Conservation (phyloP, 2,797 vertebrate genomes). For the Sandelia bainsii region DNA sequence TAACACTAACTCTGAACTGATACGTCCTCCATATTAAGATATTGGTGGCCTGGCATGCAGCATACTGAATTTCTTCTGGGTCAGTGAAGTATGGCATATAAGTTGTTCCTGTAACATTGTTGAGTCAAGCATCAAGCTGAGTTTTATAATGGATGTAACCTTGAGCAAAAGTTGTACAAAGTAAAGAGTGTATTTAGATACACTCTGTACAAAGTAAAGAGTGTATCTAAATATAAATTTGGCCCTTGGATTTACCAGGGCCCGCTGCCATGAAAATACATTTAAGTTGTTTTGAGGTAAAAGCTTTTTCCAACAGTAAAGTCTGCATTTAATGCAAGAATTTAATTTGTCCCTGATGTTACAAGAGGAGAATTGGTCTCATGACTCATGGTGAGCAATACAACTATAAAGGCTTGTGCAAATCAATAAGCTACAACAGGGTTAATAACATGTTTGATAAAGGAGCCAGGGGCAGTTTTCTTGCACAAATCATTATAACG, state of each 20-base stretch:
- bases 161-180: background rate
- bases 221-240: conserved; percentile 1
- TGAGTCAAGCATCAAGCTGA: background rate
- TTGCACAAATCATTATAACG: conserved; percentile 37
- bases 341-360: conserved; percentile 21
- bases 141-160: background rate
- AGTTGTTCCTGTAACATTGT: background rate
- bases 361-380: conserved; percentile 18
- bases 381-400: background rate
- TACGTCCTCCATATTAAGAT: conserved; percentile 34
- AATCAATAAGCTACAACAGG: conserved; percentile 41
- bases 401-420: background rate
- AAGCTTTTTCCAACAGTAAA: conserved; percentile 17
- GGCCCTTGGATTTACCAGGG: background rate
- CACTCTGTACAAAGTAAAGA: background rate
- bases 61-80: background rate
- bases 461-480: conserved; percentile 40
- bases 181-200: conserved; percentile 4
- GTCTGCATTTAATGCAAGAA: conserved; percentile 25
- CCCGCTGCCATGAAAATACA: background rate
- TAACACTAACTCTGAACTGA: conserved; percentile 35
- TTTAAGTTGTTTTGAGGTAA: conserved; percentile 8
- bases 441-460: conserved; percentile 44
- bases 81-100: conserved; percentile 1
- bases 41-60: conserved; percentile 22